phyloP scores from a whole-genome alignment of 2,113 vertebrate genomes.

The Butastur rufipennis region DNA sequence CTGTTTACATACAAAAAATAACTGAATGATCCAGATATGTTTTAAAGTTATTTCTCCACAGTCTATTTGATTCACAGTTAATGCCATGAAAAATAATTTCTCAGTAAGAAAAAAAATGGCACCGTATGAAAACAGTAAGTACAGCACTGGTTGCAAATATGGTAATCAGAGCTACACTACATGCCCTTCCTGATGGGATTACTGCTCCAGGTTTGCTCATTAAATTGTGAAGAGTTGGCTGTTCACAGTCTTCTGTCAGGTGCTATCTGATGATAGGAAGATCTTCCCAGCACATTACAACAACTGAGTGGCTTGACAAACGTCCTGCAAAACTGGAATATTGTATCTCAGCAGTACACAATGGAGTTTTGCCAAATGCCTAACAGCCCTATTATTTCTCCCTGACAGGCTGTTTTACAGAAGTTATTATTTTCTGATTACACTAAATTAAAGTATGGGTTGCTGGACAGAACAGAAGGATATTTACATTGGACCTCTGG shows the following conservation, averaged over 20 bases:
- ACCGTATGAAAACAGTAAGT: not conserved
- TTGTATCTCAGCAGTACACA: not conserved
- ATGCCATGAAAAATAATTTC: not conserved
- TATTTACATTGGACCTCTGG: slow-evolving; percentile 48
- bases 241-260: slow-evolving; percentile 13
- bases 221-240: slow-evolving; percentile 7
- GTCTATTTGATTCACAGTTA: not conserved
- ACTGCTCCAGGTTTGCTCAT: slow-evolving; percentile 6
- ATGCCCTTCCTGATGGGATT: not conserved
- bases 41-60: slow-evolving; percentile 11
- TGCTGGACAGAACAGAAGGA: slow-evolving; percentile 39
- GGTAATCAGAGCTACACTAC: not conserved
- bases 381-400: slow-evolving; percentile 48
- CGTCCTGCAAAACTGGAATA: not conserved
- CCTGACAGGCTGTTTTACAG: slow-evolving; percentile 38
- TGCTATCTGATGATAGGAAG: not conserved
- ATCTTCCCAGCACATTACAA: not conserved
- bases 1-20: not conserved
- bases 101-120: accelerated
- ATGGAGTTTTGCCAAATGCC: slow-evolving; percentile 25
- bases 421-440: slow-evolving; percentile 49
- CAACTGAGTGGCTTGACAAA: not conserved
- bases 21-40: not conserved
- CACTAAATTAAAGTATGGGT: slow-evolving; percentile 36
- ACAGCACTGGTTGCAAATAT: not conserved